phyloP scores from a whole-genome alignment of 2,797 vertebrate genomes.

The Labroides dimidiatus region DNA sequence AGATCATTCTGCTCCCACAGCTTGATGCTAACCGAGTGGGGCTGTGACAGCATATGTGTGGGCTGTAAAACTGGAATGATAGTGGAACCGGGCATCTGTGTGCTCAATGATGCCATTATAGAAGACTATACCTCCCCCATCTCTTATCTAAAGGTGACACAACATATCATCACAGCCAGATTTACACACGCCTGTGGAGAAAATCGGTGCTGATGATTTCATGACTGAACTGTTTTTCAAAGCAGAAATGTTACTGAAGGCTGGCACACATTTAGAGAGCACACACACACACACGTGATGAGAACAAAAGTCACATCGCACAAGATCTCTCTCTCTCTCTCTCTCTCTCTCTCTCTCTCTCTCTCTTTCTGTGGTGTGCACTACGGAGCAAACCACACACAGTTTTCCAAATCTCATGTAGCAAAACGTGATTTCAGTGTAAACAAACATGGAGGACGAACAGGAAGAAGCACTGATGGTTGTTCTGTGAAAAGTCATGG shows the following conservation, averaged over 20 bases:
- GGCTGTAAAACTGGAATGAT: constrained; percentile 74
- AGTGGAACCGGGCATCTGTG: constrained; percentile 72
- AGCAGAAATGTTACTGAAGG: constrained; percentile 22
- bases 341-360: too few relatives aligned
- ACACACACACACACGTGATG: too few relatives aligned
- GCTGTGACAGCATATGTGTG: constrained; percentile 76
- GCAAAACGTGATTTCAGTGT: too few relatives aligned
- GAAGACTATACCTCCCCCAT: constrained; percentile 56
- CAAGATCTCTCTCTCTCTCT: too few relatives aligned
- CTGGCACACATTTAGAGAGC: too few relatives aligned
- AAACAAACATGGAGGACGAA: too few relatives aligned
- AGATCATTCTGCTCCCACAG: constrained; percentile 70
- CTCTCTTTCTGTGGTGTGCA: too few relatives aligned
- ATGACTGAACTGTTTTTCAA: constrained; percentile 15
- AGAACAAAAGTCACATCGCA: too few relatives aligned
- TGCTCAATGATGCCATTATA: constrained; percentile 62
- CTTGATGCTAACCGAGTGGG: constrained; percentile 62
- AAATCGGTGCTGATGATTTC: constrained; percentile 44
- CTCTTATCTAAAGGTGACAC: constrained; percentile 71
- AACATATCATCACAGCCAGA: constrained; percentile 50
- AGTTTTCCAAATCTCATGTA: too few relatives aligned
- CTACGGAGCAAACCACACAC: too few relatives aligned
- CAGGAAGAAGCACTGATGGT: too few relatives aligned
- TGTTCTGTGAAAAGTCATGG: too few relatives aligned
- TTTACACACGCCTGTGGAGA: constrained; percentile 43